Evolutionary conservation across 2,113 vertebrate species (phyloP).

Genomic region (Python bivittatus): DNA sequence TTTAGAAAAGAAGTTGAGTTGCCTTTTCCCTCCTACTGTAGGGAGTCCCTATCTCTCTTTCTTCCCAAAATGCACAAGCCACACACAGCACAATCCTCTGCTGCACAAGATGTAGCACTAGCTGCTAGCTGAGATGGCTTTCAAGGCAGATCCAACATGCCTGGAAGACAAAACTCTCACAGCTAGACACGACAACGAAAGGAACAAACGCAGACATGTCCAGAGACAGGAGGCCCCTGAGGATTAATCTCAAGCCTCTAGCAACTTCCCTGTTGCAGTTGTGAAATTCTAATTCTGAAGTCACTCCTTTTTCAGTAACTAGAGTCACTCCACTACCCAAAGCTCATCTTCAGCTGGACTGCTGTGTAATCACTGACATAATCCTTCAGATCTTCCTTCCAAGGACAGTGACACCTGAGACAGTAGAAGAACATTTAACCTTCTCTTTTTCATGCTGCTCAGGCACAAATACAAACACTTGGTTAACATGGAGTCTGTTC

Average conservation of each 20-base stretch:
- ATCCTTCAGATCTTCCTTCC: neutral
- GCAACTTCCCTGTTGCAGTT: neutral
- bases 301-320: neutral
- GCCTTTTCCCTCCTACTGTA: neutral
- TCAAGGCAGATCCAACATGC: neutral
- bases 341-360: neutral
- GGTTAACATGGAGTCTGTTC: neutral
- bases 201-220: neutral
- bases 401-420: neutral
- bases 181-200: neutral
- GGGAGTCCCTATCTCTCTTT: neutral
- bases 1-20: neutral
- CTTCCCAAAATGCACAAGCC: neutral
- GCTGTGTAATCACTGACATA: neutral
- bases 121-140: neutral
- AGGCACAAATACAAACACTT: neutral
- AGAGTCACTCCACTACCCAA: neutral
- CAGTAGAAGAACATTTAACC: neutral
- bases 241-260: neutral
- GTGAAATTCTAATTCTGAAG: neutral
- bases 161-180: neutral
- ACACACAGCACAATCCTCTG: neutral
- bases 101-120: neutral
- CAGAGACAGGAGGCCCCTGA: neutral
- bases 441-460: neutral